Conservation (phyloP, 2,797 vertebrate genomes). For the Hyperoplus immaculatus region DNA sequence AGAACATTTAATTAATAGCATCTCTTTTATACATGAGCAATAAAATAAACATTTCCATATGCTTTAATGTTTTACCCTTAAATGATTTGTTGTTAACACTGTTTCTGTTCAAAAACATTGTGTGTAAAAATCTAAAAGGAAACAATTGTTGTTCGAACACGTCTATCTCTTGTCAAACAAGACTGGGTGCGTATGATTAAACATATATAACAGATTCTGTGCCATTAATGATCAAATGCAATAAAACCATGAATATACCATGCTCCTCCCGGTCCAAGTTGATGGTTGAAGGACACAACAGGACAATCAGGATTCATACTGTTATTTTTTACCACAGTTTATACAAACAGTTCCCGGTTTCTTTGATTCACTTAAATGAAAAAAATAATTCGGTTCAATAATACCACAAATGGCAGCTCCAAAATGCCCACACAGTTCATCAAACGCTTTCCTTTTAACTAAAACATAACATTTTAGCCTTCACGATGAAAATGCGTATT, state of each 20-base stretch:
- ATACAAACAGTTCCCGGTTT: not conserved
- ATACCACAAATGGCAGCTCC: not conserved
- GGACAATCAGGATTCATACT: not conserved
- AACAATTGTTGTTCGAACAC: not conserved
- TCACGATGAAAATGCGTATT: not conserved
- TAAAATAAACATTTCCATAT: not conserved
- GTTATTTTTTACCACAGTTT: not conserved
- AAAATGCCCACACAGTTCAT: not conserved
- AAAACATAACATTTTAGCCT: not conserved
- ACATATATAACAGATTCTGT: conserved; percentile 20
- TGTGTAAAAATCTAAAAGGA: conserved; percentile 1
- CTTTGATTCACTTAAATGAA: not conserved
- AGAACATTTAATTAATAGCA: not conserved
- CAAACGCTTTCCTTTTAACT: not conserved
- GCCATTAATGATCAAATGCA: conserved; percentile 24
- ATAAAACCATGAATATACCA: conserved; percentile 36
- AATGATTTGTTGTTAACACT: not conserved
- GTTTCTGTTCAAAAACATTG: not conserved
- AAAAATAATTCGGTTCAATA: not conserved
- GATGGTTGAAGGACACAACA: not conserved
- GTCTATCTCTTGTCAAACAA: conserved; percentile 18
- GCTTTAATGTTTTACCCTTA: not conserved
- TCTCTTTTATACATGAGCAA: not conserved
- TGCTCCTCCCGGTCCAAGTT: not conserved
- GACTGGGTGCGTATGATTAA: conserved; percentile 17